A percentile compares a stretch with the other conserved stretches of the same genome.
These are phyloP conservation scores for Dromius quadrimaculatus DNA, from an alignment of 2,888 invertebrate genomes.

Conservation along the genomic window DNA sequence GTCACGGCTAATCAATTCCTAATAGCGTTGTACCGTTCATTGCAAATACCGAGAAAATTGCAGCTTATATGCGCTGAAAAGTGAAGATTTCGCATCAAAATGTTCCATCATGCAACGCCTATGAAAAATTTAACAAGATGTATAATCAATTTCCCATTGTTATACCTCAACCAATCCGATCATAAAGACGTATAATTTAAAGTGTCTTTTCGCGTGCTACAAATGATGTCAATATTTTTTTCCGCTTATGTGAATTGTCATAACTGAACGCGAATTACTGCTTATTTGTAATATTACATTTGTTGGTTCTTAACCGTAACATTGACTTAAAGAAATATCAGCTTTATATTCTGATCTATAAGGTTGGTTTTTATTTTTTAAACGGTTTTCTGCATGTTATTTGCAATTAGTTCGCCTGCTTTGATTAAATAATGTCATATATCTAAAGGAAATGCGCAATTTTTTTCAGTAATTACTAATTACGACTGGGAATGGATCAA, in stretches of 20 bases:
- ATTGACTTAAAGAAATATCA: neutral
- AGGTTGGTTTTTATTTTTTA: neutral
- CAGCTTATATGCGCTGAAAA: too few species aligned
- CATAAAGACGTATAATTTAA: slow-evolving; percentile 48
- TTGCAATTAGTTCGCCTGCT: slow-evolving; percentile 57
- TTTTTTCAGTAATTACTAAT: slow-evolving; percentile 58
- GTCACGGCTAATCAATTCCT: slow-evolving; percentile 38
- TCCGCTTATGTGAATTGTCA: slow-evolving; percentile 43
- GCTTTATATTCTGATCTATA: neutral
- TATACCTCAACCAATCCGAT: slow-evolving; percentile 36
- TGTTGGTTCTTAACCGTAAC: slow-evolving; percentile 38
- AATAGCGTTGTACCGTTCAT: slow-evolving; percentile 26
- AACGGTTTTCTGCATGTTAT: slow-evolving; percentile 54
- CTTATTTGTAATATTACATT: slow-evolving; percentile 48
- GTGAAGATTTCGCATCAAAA: too few species aligned
- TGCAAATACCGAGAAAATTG: neutral
- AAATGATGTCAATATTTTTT: slow-evolving; percentile 48
- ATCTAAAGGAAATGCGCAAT: slow-evolving; percentile 60
- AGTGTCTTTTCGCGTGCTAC: slow-evolving; percentile 47
- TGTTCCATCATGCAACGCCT: slow-evolving; percentile 32
- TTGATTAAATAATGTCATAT: slow-evolving; percentile 60
- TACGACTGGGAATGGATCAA: slow-evolving; percentile 53
- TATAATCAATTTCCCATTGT: slow-evolving; percentile 46
- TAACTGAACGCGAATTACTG: slow-evolving; percentile 44
- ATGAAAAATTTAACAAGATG: slow-evolving; percentile 40